Evolutionary conservation across 2,888 invertebrate genomes (phyloP), one percentile per base, ranked within the genome.

Genomic region (Apodemia duryi): DNA sequence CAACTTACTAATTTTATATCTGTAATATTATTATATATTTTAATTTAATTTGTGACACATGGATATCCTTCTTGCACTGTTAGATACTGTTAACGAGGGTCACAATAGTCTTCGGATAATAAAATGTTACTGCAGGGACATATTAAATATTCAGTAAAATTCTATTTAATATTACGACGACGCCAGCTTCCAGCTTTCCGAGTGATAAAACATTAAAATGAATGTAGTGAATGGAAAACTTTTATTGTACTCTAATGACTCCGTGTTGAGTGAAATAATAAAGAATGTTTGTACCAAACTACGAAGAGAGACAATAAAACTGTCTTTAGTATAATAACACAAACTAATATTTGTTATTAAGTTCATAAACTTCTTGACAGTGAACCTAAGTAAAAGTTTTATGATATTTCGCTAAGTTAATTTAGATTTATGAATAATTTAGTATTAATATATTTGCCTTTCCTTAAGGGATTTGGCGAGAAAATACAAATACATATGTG

Each of bases 161-260:
- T 21, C 11, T 54, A 54, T 29, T 54, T 54, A 54, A 54, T 54
- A 54, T 29, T 54, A 11, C 54, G 52, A 28, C 52, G 46, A 13
- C 46, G 46, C 46, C 46, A 49, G 13, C 46, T 2, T 1, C 11
- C 43, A 51, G 51, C 21, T 21, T 52, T 10, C 52, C 21, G 54
- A 54, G 54, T 54, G 54, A 54, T 29, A 49, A 49, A 49, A 49
- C 46, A 49, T 49, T 49, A 49, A 49, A 49, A 49, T 49, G 46
- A 49, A 49, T 49, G 46, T 49, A 49, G 46, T 49, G 46, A 49
- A n/a, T 49, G 46, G 41, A 38, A 38, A 61, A 13, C 38, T 41
- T 35, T 61, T 38, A 21, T 61, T 35, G n/a, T 41, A 38, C 38
- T 61, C 21, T 49, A 61, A 61, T 38, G 41, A 41, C 38, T 61